Evolutionary conservation across 2,888 invertebrate species (phyloP).

Genomic region (Neocrepidodera transversa): DNA sequence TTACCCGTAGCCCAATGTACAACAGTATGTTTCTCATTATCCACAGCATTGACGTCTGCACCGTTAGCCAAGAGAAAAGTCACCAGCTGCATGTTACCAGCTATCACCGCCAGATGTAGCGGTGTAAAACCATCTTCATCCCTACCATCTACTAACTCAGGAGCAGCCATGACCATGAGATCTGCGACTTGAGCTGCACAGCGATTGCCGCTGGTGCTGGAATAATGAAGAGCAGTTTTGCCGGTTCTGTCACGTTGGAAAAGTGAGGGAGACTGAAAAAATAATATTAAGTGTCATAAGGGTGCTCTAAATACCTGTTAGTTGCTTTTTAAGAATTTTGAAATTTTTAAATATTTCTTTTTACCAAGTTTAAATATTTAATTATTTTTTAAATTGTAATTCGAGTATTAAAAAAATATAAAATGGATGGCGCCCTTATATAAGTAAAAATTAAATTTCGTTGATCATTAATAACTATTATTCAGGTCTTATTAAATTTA

Average conservation of each 20-base stretch:
- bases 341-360: no score
- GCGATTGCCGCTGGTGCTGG: slow-evolving; percentile 64
- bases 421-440: no score
- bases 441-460: no score
- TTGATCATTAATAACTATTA: no score
- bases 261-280: slow-evolving; percentile 65
- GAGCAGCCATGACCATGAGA: slow-evolving; percentile 80
- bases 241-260: slow-evolving; percentile 80
- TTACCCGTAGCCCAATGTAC: slow-evolving; percentile 98
- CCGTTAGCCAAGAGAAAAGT: slow-evolving; percentile 86
- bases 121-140: slow-evolving; percentile 96
- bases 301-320: no score
- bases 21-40: slow-evolving; percentile 93
- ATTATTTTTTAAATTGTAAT: no score
- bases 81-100: slow-evolving; percentile 86
- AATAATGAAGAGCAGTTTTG: slow-evolving; percentile 93
- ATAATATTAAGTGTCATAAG: no score
- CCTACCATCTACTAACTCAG: slow-evolving; percentile 81
- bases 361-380: no score
- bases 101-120: slow-evolving; percentile 93
- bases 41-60: slow-evolving; percentile 88
- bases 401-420: no score
- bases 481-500: no score
- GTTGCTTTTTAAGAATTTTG: no score
- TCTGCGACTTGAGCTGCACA: slow-evolving; percentile 70